Percentiles rank a stretch among this genome's conserved stretches.
Conservation (phyloP, 2,113 vertebrate species). For the Otocyon megalotis region DNA sequence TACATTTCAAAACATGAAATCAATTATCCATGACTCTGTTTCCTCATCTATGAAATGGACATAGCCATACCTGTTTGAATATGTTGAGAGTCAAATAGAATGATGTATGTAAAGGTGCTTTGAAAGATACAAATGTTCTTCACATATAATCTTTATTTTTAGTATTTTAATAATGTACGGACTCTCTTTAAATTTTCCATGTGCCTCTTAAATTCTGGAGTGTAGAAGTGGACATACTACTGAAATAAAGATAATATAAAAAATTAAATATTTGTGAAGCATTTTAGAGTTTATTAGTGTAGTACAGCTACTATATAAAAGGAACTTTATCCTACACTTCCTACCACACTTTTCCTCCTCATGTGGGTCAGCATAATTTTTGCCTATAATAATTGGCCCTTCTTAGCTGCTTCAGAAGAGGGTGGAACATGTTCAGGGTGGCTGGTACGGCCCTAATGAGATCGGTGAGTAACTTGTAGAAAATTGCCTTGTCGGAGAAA, state of each 20-base stretch:
- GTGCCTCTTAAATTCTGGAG: not conserved
- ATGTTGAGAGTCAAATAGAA: not conserved
- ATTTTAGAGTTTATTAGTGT: not conserved
- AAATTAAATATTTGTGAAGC: not conserved
- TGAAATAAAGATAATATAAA: not conserved
- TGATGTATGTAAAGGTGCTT: not conserved
- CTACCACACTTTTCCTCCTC: not conserved
- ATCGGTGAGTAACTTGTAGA: constrained; percentile 21
- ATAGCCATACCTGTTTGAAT: not conserved
- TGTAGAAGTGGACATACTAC: not conserved
- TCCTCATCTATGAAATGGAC: not conserved
- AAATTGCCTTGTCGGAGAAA: constrained; percentile 3
- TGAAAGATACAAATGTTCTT: constrained; percentile 22
- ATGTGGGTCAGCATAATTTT: not conserved
- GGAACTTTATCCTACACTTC: not conserved
- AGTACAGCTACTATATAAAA: not conserved
- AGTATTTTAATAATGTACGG: not conserved
- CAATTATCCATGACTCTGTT: not conserved
- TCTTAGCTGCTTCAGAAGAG: not conserved
- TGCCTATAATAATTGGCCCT: not conserved
- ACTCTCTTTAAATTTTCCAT: not conserved
- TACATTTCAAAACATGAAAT: not conserved
- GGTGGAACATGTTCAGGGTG: not conserved
- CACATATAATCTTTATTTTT: not conserved
- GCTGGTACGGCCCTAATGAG: not conserved